Conservation (phyloP, 2,888 invertebrate species). For the Chaetogeoica ovagalla region DNA sequence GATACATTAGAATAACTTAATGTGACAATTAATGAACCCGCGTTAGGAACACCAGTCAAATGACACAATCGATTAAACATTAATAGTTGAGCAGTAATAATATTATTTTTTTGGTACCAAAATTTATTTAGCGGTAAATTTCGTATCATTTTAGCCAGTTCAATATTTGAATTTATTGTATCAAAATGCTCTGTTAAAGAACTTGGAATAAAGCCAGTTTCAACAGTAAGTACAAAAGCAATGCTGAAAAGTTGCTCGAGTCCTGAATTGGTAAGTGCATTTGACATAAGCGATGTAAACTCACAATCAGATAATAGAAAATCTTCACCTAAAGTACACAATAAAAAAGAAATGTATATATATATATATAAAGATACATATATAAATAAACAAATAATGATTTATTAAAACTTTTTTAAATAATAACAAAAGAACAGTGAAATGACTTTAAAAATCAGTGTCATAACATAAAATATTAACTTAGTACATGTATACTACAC, state of each 20-base stretch:
- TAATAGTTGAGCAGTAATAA: conserved; percentile 30
- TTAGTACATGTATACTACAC: not conserved
- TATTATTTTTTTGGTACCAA: conserved; percentile 19
- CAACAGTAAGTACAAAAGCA: conserved; percentile 41
- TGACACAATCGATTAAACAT: conserved; percentile 33
- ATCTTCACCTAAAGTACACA: conserved; percentile 12
- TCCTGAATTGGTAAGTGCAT: conserved; percentile 2
- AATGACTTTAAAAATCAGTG: not conserved
- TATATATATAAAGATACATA: no score
- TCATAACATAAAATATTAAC: not conserved
- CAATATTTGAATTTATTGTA: conserved; percentile 36
- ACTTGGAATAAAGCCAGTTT: conserved; percentile 50
- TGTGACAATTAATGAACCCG: conserved; percentile 32
- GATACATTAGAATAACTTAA: conserved; percentile 30
- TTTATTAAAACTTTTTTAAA: not conserved
- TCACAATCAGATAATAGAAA: not conserved
- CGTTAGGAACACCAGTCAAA: conserved; percentile 31
- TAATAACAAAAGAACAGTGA: not conserved
- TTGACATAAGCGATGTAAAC: conserved; percentile 40
- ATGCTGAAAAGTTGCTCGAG: conserved; percentile 22
- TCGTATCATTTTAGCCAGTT: conserved; percentile 31
- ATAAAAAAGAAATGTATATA: conserved; percentile 14
- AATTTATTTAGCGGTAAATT: conserved; percentile 17
- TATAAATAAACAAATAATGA: not conserved
- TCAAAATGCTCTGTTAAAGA: conserved; percentile 31